phyloP scores from a whole-genome alignment of 2,888 invertebrate genomes.

The Allophyes oxyacanthae region DNA sequence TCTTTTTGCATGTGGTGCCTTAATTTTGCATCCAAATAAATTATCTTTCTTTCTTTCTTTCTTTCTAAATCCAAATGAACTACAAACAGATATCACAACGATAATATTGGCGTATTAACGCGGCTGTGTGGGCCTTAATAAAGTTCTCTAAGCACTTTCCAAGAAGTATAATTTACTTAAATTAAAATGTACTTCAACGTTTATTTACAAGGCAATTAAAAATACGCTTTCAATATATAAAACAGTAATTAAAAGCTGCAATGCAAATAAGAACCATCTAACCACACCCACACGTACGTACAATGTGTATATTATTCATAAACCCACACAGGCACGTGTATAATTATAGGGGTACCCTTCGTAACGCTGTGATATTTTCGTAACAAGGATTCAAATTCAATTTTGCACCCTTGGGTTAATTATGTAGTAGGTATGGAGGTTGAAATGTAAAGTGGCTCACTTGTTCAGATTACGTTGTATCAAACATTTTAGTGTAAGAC shows the following conservation, averaged over 20 bases:
- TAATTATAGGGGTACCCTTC: conserved; percentile 7
- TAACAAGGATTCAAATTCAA: conserved; percentile 24
- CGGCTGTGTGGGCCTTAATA: no score
- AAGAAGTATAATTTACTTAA: background rate
- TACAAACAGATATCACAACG: no score
- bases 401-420: conserved; percentile 21
- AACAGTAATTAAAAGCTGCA: conserved; percentile 28
- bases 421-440: conserved; percentile 2
- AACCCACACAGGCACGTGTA: background rate
- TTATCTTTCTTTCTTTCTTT: no score
- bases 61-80: no score
- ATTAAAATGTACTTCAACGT: conserved; percentile 10
- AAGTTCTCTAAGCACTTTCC: background rate
- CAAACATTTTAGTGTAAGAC: no score
- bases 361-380: conserved; percentile 20
- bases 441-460: background rate
- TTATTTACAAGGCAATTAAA: conserved; percentile 17
- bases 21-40: no score
- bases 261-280: conserved; percentile 18
- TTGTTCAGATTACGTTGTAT: no score
- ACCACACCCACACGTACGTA: conserved; percentile 1
- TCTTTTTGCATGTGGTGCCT: no score
- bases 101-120: no score
- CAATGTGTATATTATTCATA: background rate
- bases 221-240: conserved; percentile 18